Evolutionary conservation across 2,888 invertebrate species (phyloP).

Genomic region (Enchytraeus crypticus): DNA sequence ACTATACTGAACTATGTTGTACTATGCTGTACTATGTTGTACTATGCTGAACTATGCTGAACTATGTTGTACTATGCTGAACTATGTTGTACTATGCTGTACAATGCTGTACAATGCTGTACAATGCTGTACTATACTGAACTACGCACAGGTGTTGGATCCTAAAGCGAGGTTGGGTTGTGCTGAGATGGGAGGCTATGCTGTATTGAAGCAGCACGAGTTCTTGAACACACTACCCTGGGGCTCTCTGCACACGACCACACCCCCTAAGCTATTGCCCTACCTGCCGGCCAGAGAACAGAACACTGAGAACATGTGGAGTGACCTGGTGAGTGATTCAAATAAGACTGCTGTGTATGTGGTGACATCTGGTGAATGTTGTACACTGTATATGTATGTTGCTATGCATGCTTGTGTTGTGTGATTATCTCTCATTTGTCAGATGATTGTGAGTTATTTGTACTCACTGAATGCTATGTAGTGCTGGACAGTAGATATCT

Average conservation of each 20-base stretch:
- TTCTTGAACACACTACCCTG: slow-evolving; percentile 79
- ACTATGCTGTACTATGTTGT: not conserved
- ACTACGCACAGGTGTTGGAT: slow-evolving; percentile 57
- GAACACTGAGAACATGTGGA: slow-evolving; percentile 60
- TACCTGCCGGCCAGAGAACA: slow-evolving; percentile 65
- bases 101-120: not conserved
- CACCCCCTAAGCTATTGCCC: slow-evolving; percentile 59
- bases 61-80: not conserved
- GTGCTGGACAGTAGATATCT: too few relatives aligned
- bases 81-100: not conserved
- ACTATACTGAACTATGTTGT: not conserved
- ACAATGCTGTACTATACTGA: not conserved
- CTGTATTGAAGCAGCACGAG: slow-evolving; percentile 72
- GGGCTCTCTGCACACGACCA: slow-evolving; percentile 65
- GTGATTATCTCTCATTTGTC: too few relatives aligned
- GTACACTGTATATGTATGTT: not conserved
- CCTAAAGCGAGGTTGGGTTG: slow-evolving; percentile 74
- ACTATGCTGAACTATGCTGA: not conserved
- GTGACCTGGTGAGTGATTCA: slow-evolving; percentile 37
- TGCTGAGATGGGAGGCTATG: slow-evolving; percentile 57
- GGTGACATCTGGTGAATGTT: not conserved
- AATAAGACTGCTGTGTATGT: too few relatives aligned
- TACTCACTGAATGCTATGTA: too few relatives aligned
- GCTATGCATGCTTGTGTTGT: not conserved
- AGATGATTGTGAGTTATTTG: too few relatives aligned